Evolutionary conservation across 2,888 invertebrate species (phyloP), one percentile per base, ranked within the genome.

Genomic region (Tridacna crocea): DNA sequence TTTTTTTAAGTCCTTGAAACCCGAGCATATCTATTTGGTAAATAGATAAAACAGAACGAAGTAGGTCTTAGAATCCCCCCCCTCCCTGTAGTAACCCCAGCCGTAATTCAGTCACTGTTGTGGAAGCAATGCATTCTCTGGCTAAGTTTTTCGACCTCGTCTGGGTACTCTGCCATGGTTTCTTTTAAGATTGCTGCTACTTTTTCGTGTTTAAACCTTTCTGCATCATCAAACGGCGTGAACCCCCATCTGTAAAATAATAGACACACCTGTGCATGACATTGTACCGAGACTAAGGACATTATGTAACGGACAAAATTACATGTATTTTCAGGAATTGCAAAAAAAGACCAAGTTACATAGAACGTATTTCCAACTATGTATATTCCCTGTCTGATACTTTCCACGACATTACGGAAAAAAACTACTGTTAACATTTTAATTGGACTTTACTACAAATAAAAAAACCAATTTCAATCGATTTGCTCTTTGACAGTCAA

Each of bases 161-260:
- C 75, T 24, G 79, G 78, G 19, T 81, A 24, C 61, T 70, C 66
- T 77, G 75, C 66, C 87, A 89, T 88, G 24, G 80, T 80, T 3
- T 75, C 55, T 66, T 88, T 70, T 66, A 91, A 78, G n/a, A 89
- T 58, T 0, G 97, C 96, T 0, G 97, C 97, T 58, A 98, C 96
- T 11, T 96, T 95, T 0, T 95, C 94, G 94, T 98, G 98, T 0
- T 97, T 97, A 93, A 98, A 98, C 55, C 96, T 96, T 84, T 96
- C 96, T 0, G 99, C 98, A 94, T 99, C 98, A 92, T 98, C 97
- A 61, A 98, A 95, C 0, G 99, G 98, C 47, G 97, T 96, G 94
- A 97, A 97, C 58, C 98, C 98, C 98, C 98, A 99, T 90, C 98
- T 96, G 88, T 22, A 4, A 63, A 63, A 24, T 22, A 15, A 24